phyloP scores from a whole-genome alignment of 2,888 invertebrate species.

The Lamproptera curius region DNA sequence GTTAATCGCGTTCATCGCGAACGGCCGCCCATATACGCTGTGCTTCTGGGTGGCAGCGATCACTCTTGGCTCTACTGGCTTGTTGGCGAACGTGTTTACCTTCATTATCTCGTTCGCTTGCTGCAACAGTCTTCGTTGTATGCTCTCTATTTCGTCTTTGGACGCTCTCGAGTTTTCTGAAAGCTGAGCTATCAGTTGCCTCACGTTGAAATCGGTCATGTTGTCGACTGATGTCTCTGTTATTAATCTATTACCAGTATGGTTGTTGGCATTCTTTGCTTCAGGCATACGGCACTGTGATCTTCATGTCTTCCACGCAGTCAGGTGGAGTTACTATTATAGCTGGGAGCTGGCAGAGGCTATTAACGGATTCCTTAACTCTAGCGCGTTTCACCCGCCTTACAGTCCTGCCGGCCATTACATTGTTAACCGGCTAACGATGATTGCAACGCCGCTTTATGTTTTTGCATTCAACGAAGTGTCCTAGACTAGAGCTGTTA shows the following conservation, averaged over 20 bases:
- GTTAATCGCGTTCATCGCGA: slow-evolving; percentile 39
- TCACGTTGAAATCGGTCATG: slow-evolving; percentile 63
- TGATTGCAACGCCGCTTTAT: slow-evolving; percentile 44
- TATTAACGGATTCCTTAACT: slow-evolving; percentile 46
- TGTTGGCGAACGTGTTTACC: slow-evolving; percentile 65
- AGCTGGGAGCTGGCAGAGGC: slow-evolving; percentile 44
- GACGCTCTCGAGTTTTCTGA: slow-evolving; percentile 67
- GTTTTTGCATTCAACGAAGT: slow-evolving; percentile 23
- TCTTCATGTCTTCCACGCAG: slow-evolving; percentile 52
- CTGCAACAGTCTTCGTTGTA: slow-evolving; percentile 62
- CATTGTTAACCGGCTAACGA: slow-evolving; percentile 67
- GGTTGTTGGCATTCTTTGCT: slow-evolving; percentile 12
- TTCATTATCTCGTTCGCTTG: slow-evolving; percentile 72
- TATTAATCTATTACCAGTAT: slow-evolving; percentile 30
- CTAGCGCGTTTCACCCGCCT: slow-evolving; percentile 85
- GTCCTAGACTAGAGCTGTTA: slow-evolving; percentile 20
- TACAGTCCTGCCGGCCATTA: slow-evolving; percentile 84
- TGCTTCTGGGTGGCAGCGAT: slow-evolving; percentile 59
- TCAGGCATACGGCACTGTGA: slow-evolving; percentile 42
- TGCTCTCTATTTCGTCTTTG: slow-evolving; percentile 64
- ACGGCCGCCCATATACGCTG: slow-evolving; percentile 44
- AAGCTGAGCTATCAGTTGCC: slow-evolving; percentile 63
- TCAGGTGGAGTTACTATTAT: slow-evolving; percentile 61
- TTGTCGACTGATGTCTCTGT: slow-evolving; percentile 31
- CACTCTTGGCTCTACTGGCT: slow-evolving; percentile 47